Percentiles rank a stretch among this genome's conserved stretches.
Evolutionary conservation across 2,797 vertebrate genomes (phyloP).

Genomic region (Pempheris klunzingeri): DNA sequence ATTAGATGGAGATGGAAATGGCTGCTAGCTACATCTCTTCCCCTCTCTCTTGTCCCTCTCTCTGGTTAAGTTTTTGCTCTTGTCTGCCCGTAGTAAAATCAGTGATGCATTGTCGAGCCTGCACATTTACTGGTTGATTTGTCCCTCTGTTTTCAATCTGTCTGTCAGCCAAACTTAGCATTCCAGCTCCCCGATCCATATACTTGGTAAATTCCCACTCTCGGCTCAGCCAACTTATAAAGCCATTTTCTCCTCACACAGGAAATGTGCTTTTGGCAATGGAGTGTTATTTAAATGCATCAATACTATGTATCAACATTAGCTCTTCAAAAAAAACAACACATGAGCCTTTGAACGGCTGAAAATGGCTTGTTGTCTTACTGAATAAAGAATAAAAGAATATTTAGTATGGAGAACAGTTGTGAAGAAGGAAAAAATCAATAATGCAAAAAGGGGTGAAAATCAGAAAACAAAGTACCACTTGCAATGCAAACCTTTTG

Average conservation of each 20-base stretch:
- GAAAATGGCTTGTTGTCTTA: not conserved
- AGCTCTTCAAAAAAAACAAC: conserved; percentile 37
- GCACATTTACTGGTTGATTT: conserved; percentile 75
- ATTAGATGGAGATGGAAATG: conserved; percentile 66
- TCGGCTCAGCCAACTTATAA: conserved; percentile 55
- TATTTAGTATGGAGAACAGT: not conserved
- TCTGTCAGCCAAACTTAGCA: conserved; percentile 69
- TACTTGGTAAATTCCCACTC: conserved; percentile 67
- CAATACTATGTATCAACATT: conserved; percentile 32
- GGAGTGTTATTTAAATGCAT: conserved; percentile 51
- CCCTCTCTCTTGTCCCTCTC: conserved; percentile 57
- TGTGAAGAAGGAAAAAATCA: conserved; percentile 5
- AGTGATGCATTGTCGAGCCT: conserved; percentile 73
- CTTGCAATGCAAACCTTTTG: not conserved
- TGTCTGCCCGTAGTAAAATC: conserved; percentile 67
- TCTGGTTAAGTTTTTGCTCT: conserved; percentile 45
- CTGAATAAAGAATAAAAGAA: conserved; percentile 14
- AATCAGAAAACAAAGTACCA: conserved; percentile 18
- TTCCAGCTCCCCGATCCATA: conserved; percentile 59
- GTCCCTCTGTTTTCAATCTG: conserved; percentile 76
- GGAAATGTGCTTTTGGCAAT: conserved; percentile 36
- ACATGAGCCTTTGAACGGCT: conserved; percentile 4
- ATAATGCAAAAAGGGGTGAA: conserved; percentile 11
- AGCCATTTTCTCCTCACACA: conserved; percentile 53
- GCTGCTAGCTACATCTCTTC: conserved; percentile 39